A percentile compares a stretch with the other conserved stretches of the same genome.
Evolutionary conservation across 2,888 invertebrate genomes (phyloP).

Genomic region (Drosophila acutilabella): DNA sequence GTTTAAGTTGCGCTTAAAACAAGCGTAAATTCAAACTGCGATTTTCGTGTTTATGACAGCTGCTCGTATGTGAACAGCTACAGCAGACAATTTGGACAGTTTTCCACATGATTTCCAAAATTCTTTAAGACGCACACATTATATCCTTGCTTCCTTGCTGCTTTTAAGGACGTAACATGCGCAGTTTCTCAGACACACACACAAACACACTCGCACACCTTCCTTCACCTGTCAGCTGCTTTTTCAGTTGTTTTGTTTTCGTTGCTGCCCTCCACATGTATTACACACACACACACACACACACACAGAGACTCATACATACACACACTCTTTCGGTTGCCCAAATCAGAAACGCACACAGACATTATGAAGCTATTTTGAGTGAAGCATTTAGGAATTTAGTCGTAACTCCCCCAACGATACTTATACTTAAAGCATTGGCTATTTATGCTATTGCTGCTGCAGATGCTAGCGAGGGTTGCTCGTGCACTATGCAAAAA

Average conservation of each 20-base stretch:
- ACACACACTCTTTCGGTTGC: conserved; percentile 14
- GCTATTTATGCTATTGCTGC: conserved; percentile 36
- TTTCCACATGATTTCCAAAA: conserved; percentile 25
- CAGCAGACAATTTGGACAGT: conserved; percentile 15
- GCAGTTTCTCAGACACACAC: conserved; percentile 9
- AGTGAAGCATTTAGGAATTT: conserved; percentile 72
- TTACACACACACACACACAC: conserved; percentile 5
- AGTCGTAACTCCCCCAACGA: conserved; percentile 56
- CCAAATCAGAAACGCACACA: conserved; percentile 69
- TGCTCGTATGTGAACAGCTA: conserved; percentile 5
- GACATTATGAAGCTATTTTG: conserved; percentile 74
- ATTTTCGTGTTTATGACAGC: conserved; percentile 15
- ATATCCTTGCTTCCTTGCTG: not conserved
- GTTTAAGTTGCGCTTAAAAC: conserved; percentile 1
- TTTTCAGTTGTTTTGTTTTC: conserved; percentile 24
- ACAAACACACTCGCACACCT: conserved; percentile 1
- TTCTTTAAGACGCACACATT: conserved; percentile 9
- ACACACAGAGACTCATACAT: too few species aligned
- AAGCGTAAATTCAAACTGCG: not conserved
- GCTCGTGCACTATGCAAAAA: not conserved
- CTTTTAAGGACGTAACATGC: conserved; percentile 14
- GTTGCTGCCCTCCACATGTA: conserved; percentile 4
- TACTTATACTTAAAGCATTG: conserved; percentile 55
- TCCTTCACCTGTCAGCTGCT: conserved; percentile 29
- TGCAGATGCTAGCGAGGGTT: conserved; percentile 17